Conservation (phyloP, 2,888 invertebrate genomes). For the Drosophila greeni region DNA sequence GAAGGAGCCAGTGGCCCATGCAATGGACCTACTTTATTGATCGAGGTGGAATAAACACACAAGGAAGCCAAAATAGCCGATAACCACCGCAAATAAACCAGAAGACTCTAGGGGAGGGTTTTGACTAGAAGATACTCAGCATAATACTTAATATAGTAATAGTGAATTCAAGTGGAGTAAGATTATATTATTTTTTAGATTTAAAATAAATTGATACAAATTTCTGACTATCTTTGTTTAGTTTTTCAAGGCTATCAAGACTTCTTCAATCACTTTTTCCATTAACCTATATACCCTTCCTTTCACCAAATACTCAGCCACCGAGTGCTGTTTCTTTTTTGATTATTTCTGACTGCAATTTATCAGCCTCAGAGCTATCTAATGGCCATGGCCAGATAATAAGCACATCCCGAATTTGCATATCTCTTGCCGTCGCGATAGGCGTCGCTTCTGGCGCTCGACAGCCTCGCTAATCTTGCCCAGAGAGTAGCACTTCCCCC, state of each 20-base stretch:
- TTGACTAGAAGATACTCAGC: neutral
- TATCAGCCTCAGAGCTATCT: slow-evolving; percentile 28
- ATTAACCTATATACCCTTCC: neutral
- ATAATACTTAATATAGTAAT: no score
- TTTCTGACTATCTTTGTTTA: no score
- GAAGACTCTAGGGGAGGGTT: neutral
- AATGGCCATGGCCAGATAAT: slow-evolving; percentile 26
- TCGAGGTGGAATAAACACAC: slow-evolving; percentile 10
- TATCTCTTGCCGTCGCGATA: slow-evolving; percentile 13
- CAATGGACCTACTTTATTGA: slow-evolving; percentile 32
- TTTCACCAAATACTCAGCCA: no score
- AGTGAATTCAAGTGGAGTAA: no score
- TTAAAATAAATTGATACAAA: no score
- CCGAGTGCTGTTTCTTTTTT: neutral
- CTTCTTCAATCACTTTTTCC: neutral
- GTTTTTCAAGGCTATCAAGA: no score
- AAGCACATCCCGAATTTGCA: slow-evolving; percentile 38
- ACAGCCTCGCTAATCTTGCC: slow-evolving; percentile 59
- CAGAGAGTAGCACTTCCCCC: slow-evolving; percentile 40
- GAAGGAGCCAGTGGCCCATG: slow-evolving; percentile 28
- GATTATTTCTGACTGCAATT: slow-evolving; percentile 29
- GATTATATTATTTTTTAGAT: no score
- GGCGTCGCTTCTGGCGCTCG: slow-evolving; percentile 35
- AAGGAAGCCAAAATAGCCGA: slow-evolving; percentile 6
- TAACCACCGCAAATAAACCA: neutral